Conservation (phyloP, 2,113 vertebrate species). For the Parus major region DNA sequence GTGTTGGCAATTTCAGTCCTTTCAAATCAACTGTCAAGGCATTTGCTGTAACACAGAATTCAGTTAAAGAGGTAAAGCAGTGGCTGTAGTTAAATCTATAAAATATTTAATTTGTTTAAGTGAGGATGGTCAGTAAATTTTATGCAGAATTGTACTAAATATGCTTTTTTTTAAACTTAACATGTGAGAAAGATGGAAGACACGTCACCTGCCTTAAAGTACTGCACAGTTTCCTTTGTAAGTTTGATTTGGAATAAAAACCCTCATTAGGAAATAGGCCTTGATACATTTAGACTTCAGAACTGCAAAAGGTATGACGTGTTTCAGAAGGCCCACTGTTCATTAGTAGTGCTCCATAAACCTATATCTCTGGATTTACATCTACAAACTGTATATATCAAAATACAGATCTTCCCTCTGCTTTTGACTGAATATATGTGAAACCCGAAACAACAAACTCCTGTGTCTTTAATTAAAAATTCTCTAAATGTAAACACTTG, state of each 20-base stretch:
- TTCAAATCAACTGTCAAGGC: constrained; percentile 72
- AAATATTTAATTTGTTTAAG: not conserved
- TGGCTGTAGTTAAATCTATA: not conserved
- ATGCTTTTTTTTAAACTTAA: not conserved
- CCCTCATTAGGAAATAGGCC: not conserved
- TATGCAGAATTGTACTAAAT: not conserved
- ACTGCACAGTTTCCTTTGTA: not conserved
- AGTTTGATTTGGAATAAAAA: not conserved
- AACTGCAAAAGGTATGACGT: not conserved
- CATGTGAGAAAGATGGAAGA: not conserved
- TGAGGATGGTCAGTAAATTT: not conserved
- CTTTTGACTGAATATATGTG: not conserved
- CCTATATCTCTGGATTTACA: not conserved
- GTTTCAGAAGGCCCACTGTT: not conserved
- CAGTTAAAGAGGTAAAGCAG: constrained; percentile 72
- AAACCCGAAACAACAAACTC: not conserved
- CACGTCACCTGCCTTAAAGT: not conserved
- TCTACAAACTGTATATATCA: not conserved
- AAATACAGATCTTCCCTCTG: not conserved
- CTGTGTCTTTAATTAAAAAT: not conserved
- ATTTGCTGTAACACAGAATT: constrained; percentile 62
- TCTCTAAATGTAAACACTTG: not conserved
- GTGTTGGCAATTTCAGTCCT: constrained; percentile 72
- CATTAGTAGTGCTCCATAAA: not conserved
- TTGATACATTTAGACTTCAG: not conserved